These are phyloP conservation scores for Hyperoplus immaculatus DNA, from an alignment of 2,797 vertebrate species.

Conservation along the genomic window DNA sequence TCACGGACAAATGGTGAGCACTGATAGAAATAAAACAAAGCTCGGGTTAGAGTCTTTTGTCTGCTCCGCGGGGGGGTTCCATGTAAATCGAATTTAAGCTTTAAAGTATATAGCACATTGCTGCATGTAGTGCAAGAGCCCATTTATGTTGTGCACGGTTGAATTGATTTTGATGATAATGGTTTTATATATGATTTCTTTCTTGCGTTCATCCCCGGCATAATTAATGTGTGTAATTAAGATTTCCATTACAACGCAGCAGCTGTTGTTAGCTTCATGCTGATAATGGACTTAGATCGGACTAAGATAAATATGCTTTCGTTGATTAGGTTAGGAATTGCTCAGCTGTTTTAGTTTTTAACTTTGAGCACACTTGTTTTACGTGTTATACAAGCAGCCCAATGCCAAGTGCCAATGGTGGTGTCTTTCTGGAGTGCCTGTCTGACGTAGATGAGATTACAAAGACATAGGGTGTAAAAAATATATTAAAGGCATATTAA, in stretches of 20 bases:
- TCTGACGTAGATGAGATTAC: conserved; percentile 30
- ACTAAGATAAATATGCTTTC: conserved; percentile 83
- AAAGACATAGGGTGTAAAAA: conserved; percentile 16
- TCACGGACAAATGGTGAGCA: conserved; percentile 72
- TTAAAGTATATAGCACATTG: conserved; percentile 52
- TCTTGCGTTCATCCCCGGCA: conserved; percentile 77
- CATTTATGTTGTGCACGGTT: conserved; percentile 73
- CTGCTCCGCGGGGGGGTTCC: conserved; percentile 29
- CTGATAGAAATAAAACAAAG: conserved; percentile 74
- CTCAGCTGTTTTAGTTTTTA: conserved; percentile 71
- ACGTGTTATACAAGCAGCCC: conserved; percentile 50
- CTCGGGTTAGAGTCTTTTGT: conserved; percentile 37
- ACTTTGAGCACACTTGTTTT: conserved; percentile 66
- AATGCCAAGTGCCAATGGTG: conserved; percentile 26
- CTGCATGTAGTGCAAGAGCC: conserved; percentile 57
- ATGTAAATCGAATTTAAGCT: conserved; percentile 45
- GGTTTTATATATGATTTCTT: conserved; percentile 76
- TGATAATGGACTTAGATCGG: conserved; percentile 86
- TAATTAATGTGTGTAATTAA: conserved; percentile 88
- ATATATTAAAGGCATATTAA: too few species aligned
- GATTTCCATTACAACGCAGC: conserved; percentile 85
- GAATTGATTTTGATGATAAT: conserved; percentile 83
- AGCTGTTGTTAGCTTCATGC: conserved; percentile 85
- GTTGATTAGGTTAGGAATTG: conserved; percentile 81
- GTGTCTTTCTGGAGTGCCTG: conserved; percentile 27